Base-by-base conservation (phyloP, 2,797 vertebrate species). In the Oryzias dopingdopingensis region DNA sequence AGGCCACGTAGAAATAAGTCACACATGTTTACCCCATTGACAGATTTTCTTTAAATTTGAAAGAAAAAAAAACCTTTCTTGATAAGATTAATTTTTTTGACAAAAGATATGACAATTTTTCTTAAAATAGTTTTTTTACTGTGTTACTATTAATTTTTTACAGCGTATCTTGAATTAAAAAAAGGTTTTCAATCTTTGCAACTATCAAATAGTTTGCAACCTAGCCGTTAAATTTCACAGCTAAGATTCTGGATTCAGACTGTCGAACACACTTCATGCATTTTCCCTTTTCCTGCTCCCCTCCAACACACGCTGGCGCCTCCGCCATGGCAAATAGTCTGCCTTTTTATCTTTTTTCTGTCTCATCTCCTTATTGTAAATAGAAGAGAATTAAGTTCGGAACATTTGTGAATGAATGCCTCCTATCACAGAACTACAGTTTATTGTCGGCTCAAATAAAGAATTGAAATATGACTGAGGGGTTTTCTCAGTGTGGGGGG, bases 341-440 rank as follows among this genome's bases (percentile, higher is more conserved):
- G 72, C 65, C 77, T 86, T 89, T 13, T 89, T 85, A 88, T 90
- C 84, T 86, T 79, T 75, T 37, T 85, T 88, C 83, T 64, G 83
- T 87, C 83, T 88, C 82, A 80, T 87, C 88, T 86, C 79, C 76
- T 85, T 82, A 85, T 90, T 89, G 86, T 90, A 91, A 91, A 91
- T 89, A 90, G 88, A 84, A 77, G 72, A 82, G 90, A 91, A 91
- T 92, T 87, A 90, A 86, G 88, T 91, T 87, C 78, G 80, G 85
- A 84, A 86, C 83, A 76, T 79, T 84, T 84, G 81, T 23, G 44
- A 55, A 83, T 84, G 86, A 90, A 88, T 86, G 88, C 81, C 71
- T 83, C 65, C 70, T 82, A 86, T 89, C 87, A 77, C 81, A 83
- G 77, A 81, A 79, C 83, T 74, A 78, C 71, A 84, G 86, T 91